Base-by-base conservation (phyloP, 2,888 invertebrate genomes). In the Apotomis betuletana region DNA sequence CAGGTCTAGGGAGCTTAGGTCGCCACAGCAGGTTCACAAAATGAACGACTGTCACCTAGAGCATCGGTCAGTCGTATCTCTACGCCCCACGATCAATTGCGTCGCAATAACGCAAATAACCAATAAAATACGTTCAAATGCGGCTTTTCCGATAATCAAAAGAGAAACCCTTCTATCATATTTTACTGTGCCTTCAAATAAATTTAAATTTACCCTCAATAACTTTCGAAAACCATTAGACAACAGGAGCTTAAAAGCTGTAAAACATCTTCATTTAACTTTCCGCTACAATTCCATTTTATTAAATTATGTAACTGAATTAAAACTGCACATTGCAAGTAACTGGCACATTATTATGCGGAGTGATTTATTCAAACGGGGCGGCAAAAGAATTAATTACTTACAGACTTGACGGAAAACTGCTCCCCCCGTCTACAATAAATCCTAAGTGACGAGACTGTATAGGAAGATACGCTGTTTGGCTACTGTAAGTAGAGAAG, bases 361-460 rank as follows among this genome's bases (percentile, higher is more conserved):
- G 79, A 82, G 83, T 85, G 84, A 87, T 87, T 87, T 87, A 86
- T 85, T 86, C 82, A 85, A 87, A 86, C 82, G 79, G 83, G 78
- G 77, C 77, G 77, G 82, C 80, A 83, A 85, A 87, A 86, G 85
- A 87, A 86, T 90, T 90, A 89, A 90, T 90, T 88, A 88, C 85
- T 87, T 85, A 85, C 63, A 58, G 57, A 69, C 55, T 57, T 65
- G 65, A 65, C 55, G 55, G 54, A 46, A 64, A 46, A 57, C 27
- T 57, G 46, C n/a, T 9, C 12, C 5, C 15, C 36, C 46, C 44
- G 12, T 12, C 4, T 2, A 12, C 49, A 46, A n/a, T n/a, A 65
- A 4, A 57, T 27, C 55, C 9, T 46, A 65, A 65, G n/a, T 55
- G 44, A 46, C 55, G 44, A 8, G 15, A 15, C 44, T 55, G 3